Evolutionary conservation across 2,113 vertebrate genomes (phyloP).

Genomic region (Chamaea fasciata): DNA sequence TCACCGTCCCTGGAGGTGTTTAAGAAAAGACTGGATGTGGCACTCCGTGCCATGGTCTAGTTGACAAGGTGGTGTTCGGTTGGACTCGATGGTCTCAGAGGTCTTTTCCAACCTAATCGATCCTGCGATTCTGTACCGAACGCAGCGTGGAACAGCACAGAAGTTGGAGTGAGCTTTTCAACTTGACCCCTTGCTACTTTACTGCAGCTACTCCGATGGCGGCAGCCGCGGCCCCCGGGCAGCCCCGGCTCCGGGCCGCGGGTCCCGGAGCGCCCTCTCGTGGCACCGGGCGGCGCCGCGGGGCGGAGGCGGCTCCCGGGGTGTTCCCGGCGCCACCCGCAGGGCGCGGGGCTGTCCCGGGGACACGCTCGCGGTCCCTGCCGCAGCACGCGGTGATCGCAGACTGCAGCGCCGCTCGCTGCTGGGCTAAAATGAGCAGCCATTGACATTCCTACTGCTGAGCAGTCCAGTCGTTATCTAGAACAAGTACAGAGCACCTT

Average conservation of each 20-base stretch:
- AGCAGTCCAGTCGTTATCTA: no score
- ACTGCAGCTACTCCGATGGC: accelerated
- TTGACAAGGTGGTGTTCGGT: neutral
- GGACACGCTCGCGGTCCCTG: accelerated
- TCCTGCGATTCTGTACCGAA: neutral
- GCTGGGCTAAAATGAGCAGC: neutral
- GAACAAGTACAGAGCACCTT: neutral
- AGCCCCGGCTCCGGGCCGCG: accelerated
- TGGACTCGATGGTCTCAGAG: no score
- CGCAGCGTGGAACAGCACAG: neutral
- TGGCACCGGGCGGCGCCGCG: neutral
- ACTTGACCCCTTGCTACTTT: neutral
- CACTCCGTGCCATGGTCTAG: neutral
- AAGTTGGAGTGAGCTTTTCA: neutral
- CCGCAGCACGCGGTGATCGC: accelerated
- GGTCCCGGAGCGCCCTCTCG: neutral
- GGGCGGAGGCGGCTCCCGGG: neutral
- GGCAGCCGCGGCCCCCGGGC: accelerated
- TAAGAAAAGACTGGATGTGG: neutral
- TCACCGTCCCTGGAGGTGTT: neutral
- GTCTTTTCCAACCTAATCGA: neutral
- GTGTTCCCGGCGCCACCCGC: neutral
- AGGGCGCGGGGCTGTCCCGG: no score
- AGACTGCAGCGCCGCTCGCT: accelerated
- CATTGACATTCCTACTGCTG: accelerated